Conservation (phyloP, 2,888 invertebrate species). For the Dorcus hopei region DNA sequence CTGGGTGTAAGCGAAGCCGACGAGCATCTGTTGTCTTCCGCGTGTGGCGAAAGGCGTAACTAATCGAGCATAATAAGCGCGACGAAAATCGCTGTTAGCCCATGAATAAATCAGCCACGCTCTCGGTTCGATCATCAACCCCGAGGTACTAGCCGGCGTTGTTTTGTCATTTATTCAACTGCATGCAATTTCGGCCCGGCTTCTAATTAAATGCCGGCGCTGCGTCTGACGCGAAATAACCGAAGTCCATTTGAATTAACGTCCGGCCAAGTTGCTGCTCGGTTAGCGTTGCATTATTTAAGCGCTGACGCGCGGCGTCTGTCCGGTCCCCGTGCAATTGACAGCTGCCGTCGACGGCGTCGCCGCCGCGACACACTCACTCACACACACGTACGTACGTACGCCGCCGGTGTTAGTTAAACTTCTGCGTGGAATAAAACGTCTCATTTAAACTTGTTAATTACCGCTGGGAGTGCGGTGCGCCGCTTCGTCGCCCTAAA, state of each 20-base stretch:
- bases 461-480: no score
- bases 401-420: no score
- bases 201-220: constrained; percentile 15
- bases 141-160: no score
- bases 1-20: no score
- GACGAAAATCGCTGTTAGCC: constrained; percentile 22
- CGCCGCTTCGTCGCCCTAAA: no score
- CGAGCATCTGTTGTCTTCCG: no score
- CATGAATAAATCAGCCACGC: constrained; percentile 19
- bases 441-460: no score
- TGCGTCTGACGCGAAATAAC: constrained; percentile 27
- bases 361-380: no score
- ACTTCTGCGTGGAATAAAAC: no score
- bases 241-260: constrained; percentile 29
- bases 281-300: constrained; percentile 26
- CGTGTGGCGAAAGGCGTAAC: no score
- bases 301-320: constrained; percentile 3
- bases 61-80: constrained; percentile 13
- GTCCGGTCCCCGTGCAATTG: constrained; percentile 16
- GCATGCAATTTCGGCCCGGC: constrained; percentile 10
- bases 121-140: no score
- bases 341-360: constrained; percentile 14
- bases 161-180: constrained; percentile 3
- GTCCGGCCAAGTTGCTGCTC: constrained; percentile 27
- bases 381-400: no score